Evolutionary conservation across 1,140 invertebrate species (phyloP), one percentile per base, ranked within the genome.

Genomic region (Drosophila pseudoananassae): DNA sequence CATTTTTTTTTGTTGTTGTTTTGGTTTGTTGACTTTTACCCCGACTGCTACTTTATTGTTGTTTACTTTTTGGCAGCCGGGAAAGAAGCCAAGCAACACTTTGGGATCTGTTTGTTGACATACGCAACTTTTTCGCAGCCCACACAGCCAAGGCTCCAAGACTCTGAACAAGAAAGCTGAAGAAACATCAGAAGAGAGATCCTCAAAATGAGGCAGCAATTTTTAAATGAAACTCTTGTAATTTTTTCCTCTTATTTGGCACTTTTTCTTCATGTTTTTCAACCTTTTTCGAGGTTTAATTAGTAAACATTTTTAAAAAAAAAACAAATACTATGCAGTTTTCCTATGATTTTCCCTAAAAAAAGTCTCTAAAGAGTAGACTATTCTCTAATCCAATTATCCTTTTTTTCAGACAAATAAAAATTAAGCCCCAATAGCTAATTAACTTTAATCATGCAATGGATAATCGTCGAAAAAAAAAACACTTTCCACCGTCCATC

Each of bases 101-200:
- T 40, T 14, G 14, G 15, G 23, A 55, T 60, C 51, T 59, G 25
- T 68, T 75, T 75, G 47, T 75, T 75, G 57, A 72, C 49, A 73
- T 9, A 71, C 50, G 56, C 66, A 59, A 47, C 58, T 51, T 66
- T 66, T 66, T 61, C 25, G 29, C 57, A 50, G 58, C 33, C 63
- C 57, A 63, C 61, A 51, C 57, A 60, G 36, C 15, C 25, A 6
- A 7, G 25, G 6, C 5, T 27, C 25, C 10, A n/a, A n/a, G 25
- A 3, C 20, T 20, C 20, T 20, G 20, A 20, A 20, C 2, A 45
- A 55, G 15, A 56, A 46, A 17, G 12, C 10, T 36, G 45, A 20
- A 20, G 27, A n/a, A 15, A 50, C 49, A 46, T 7, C 15, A 7
- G 14, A 7, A 3, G 6, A 50, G 53, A 23, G 8, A 25, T 43